Evolutionary conservation across 2,113 vertebrate genomes (phyloP).

Genomic region (Anseranas semipalmata): DNA sequence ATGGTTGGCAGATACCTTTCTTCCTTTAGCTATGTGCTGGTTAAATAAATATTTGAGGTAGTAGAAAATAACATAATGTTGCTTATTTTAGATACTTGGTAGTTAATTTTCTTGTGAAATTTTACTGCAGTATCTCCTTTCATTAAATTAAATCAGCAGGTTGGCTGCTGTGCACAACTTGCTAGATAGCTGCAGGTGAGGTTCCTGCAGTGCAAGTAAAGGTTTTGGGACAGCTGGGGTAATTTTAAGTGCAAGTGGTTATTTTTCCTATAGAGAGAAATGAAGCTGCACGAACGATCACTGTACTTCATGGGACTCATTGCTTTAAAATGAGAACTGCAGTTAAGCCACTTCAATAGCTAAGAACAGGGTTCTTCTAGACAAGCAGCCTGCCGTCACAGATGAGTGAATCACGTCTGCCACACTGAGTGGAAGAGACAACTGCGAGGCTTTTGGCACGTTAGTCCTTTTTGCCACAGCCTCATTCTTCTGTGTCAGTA

Average conservation of each 20-base stretch:
- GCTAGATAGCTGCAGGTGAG: neutral
- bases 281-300: neutral
- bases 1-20: neutral
- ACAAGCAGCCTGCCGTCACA: neutral
- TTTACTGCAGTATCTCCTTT: neutral
- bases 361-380: neutral
- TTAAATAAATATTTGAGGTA: neutral
- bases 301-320: neutral
- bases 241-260: neutral
- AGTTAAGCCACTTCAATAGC: neutral
- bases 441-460: too few relatives aligned
- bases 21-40: neutral
- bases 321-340: neutral
- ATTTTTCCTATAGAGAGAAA: neutral
- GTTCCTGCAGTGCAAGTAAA: neutral
- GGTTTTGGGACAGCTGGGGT: neutral
- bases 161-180: neutral
- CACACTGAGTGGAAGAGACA: too few relatives aligned
- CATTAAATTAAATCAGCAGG: neutral
- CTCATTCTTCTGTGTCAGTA: neutral
- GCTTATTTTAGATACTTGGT: neutral
- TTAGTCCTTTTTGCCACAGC: neutral
- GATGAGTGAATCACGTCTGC: fast-evolving
- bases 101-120: neutral
- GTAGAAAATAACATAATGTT: neutral